Conservation (phyloP, 1,140 invertebrate species). For the Prorops nasuta region DNA sequence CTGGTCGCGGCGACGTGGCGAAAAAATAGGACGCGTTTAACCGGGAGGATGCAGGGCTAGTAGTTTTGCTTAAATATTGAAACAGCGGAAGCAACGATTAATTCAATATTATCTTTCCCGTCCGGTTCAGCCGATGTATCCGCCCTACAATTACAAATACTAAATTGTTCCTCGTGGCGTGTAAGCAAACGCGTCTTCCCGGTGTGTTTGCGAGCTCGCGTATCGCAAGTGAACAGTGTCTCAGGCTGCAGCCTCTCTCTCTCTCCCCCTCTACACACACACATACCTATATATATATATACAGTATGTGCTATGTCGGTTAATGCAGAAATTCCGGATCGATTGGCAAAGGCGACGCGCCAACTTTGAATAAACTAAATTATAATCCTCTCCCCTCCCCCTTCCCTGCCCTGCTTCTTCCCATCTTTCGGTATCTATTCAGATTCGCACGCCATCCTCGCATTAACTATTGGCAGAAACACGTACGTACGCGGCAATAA, state of each 20-base stretch:
- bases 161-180: no score
- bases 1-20: no score
- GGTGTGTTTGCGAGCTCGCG: neutral
- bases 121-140: no score
- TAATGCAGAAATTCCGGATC: conserved; percentile 25
- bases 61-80: no score
- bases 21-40: no score
- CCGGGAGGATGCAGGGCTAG: no score
- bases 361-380: conserved; percentile 46
- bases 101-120: no score
- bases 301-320: conserved; percentile 9
- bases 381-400: no score
- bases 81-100: no score
- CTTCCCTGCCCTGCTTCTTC: neutral
- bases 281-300: conserved; percentile 6
- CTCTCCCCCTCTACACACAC: neutral
- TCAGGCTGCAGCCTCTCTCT: neutral
- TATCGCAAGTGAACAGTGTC: neutral
- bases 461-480: conserved; percentile 52
- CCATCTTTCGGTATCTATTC: conserved; percentile 38
- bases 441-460: conserved; percentile 47
- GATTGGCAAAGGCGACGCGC: no score
- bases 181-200: neutral
- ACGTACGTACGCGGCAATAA: no score
- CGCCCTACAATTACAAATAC: no score